Evolutionary conservation across 2,113 vertebrate genomes (phyloP).

Genomic region (Corythornis madagascariensis): DNA sequence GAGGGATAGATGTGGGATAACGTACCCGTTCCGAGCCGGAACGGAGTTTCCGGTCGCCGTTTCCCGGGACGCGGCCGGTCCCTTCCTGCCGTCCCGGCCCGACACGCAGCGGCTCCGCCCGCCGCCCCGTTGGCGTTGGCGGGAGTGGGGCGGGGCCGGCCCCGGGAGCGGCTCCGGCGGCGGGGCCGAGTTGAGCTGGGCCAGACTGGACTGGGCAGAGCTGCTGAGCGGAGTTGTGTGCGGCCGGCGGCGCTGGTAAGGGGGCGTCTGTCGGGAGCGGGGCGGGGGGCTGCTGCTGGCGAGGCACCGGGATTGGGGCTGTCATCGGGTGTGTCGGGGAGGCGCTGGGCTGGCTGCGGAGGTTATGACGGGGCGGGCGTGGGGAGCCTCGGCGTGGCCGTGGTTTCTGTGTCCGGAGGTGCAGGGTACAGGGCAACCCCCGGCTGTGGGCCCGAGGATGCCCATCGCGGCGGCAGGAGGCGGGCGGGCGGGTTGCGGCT

Average conservation of each 20-base stretch:
- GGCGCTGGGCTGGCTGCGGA: not conserved
- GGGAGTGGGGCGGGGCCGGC: not conserved
- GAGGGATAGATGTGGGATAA: no score
- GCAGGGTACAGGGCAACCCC: not conserved
- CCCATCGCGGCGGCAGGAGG: not conserved
- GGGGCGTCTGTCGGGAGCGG: not conserved
- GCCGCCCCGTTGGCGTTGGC: constrained; percentile 46
- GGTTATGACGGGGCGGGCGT: no score
- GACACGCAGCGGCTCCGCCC: constrained; percentile 13
- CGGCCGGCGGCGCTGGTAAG: not conserved
- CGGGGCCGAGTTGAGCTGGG: not conserved
- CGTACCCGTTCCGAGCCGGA: not conserved
- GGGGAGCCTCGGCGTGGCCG: not conserved
- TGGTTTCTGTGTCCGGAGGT: not conserved
- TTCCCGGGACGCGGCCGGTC: not conserved
- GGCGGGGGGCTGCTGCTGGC: not conserved
- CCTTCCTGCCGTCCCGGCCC: constrained; percentile 11
- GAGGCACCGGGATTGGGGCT: no score
- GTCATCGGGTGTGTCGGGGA: not conserved
- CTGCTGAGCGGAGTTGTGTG: not conserved
- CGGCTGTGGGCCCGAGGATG: not conserved
- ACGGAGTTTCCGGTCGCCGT: not conserved
- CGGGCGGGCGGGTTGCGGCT: not conserved
- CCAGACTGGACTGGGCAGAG: not conserved
- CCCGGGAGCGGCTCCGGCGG: not conserved